A percentile compares a stretch with the other conserved stretches of the same genome.
These are phyloP conservation scores for Acrocyrtus sp. DNA, from an alignment of 2,888 invertebrate species.

Conservation along the genomic window DNA sequence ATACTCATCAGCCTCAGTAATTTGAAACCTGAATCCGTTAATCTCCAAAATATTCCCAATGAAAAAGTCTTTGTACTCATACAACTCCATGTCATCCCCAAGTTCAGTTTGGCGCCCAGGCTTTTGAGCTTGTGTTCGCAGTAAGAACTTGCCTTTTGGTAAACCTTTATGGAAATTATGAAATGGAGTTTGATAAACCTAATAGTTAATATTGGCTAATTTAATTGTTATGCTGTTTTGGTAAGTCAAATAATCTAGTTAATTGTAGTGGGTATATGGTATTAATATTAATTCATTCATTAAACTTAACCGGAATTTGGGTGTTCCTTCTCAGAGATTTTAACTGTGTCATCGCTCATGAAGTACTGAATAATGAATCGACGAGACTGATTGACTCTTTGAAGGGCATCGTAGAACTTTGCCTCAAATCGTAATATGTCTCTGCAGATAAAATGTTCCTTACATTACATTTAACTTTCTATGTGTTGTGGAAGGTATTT, in stretches of 20 bases:
- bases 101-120: constrained; percentile 78
- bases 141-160: constrained; percentile 70
- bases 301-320: constrained; percentile 80
- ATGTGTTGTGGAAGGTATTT: background rate
- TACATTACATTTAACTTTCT: background rate
- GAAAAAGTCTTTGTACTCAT: constrained; percentile 83
- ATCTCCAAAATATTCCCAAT: constrained; percentile 83
- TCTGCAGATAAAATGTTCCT: too few species aligned
- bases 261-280: too few species aligned
- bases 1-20: constrained; percentile 86
- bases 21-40: constrained; percentile 80
- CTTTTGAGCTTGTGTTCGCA: constrained; percentile 73
- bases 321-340: constrained; percentile 80
- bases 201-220: too few species aligned
- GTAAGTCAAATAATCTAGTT: too few species aligned
- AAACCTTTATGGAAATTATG: constrained; percentile 38
- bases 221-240: too few species aligned
- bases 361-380: constrained; percentile 84
- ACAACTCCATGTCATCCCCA: constrained; percentile 78
- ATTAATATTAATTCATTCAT: too few species aligned
- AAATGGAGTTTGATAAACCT: too few species aligned
- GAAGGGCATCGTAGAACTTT: constrained; percentile 73
- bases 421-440: constrained; percentile 83
- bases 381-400: constrained; percentile 69
- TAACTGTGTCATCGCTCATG: constrained; percentile 84